Percentiles rank a stretch among this genome's conserved stretches.
Conservation (phyloP, 2,113 vertebrate species). For the Phoenicopterus ruber region DNA sequence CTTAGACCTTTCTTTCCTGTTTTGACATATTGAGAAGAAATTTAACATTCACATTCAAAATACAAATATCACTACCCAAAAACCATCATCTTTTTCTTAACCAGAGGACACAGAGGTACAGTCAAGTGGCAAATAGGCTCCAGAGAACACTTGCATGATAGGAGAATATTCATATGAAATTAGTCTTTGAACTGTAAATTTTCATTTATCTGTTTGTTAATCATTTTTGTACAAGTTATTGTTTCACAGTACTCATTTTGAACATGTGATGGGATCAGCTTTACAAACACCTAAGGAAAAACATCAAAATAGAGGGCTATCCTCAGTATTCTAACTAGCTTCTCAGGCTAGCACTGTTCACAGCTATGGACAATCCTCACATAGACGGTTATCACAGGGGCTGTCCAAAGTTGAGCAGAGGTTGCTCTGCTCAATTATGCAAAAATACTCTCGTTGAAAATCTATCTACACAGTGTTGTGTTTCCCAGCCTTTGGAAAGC, state of each 20-base stretch:
- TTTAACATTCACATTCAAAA: neutral
- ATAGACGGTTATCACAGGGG: neutral
- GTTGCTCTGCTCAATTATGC: neutral
- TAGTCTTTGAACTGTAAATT: neutral
- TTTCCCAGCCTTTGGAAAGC: neutral
- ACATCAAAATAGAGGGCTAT: neutral
- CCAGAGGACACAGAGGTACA: neutral
- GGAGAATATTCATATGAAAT: neutral
- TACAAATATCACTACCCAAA: neutral
- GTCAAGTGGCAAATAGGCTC: neutral
- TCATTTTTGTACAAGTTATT: neutral
- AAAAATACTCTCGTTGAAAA: neutral
- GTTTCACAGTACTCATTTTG: neutral
- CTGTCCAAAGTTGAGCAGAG: neutral
- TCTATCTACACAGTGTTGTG: too few relatives aligned
- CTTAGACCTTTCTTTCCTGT: constrained; percentile 1
- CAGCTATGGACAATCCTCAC: neutral
- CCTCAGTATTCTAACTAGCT: neutral
- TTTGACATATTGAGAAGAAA: constrained; percentile 27
- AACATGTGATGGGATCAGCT: neutral
- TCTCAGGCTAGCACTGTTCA: neutral
- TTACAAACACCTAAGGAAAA: neutral
- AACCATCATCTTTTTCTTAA: neutral
- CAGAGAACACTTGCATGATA: neutral
- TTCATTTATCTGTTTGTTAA: neutral